A percentile compares a stretch with the other conserved stretches of the same genome.
These are phyloP conservation scores for Palythoa grandiflora DNA, from an alignment of 92 coral and sea anemone genomes.

Conservation along the genomic window DNA sequence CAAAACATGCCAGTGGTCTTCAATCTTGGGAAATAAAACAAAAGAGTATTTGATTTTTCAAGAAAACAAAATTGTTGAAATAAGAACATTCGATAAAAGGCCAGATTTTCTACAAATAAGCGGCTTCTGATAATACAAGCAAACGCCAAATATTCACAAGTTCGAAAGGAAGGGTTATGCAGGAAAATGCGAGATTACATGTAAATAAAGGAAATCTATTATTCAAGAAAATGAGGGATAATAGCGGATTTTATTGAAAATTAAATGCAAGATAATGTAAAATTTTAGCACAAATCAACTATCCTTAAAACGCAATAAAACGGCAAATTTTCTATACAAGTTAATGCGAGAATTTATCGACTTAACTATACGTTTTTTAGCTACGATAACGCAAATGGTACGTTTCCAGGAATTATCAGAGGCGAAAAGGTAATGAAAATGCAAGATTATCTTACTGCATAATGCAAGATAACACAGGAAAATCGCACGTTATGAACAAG, in stretches of 20 bases:
- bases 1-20: background rate
- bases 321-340: too few relatives aligned
- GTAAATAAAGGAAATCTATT: too few relatives aligned
- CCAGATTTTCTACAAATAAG: background rate
- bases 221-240: too few relatives aligned
- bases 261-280: background rate
- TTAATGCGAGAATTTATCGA: too few relatives aligned
- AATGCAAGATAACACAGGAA: background rate
- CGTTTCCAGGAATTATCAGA: background rate
- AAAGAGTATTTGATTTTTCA: background rate
- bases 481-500: constrained; percentile 1
- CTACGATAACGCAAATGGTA: background rate
- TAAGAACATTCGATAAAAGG: background rate
- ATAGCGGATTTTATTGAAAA: too few relatives aligned
- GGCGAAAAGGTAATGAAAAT: background rate
- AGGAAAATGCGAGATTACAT: background rate
- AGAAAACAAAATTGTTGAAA: background rate
- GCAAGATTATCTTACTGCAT: background rate
- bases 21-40: background rate
- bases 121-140: background rate
- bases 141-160: background rate
- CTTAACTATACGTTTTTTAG: too few relatives aligned
- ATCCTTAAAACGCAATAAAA: too few relatives aligned
- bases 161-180: background rate
- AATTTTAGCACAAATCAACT: too few relatives aligned